Percentiles rank a stretch among this genome's conserved stretches.
Conservation (phyloP, 2,888 invertebrate species). For the Galerucella nymphaeae region DNA sequence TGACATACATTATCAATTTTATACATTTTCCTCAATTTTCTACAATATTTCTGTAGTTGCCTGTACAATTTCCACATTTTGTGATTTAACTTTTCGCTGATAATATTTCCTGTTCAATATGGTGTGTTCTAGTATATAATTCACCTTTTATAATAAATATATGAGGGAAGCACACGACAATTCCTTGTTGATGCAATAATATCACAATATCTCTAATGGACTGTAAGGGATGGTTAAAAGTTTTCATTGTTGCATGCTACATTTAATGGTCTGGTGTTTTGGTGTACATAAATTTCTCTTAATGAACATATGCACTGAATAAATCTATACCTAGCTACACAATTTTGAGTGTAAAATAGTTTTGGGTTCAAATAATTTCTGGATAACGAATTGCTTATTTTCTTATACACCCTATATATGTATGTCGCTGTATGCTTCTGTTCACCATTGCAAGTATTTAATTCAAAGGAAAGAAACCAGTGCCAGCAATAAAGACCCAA, state of each 20-base stretch:
- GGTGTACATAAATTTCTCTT: conserved; percentile 16
- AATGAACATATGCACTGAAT: conserved; percentile 19
- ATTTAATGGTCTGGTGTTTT: conserved; percentile 25
- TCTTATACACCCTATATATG: neutral
- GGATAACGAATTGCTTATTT: too few species aligned
- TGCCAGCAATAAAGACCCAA: conserved; percentile 28
- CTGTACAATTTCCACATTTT: neutral
- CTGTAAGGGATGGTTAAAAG: conserved; percentile 33
- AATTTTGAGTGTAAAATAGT: too few species aligned
- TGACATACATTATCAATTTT: neutral
- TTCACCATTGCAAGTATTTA: conserved; percentile 3
- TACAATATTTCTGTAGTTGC: too few species aligned
- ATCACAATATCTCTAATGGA: conserved; percentile 47
- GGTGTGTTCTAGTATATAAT: neutral
- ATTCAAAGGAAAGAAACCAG: conserved; percentile 27
- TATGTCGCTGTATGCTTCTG: neutral
- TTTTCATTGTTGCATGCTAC: conserved; percentile 41
- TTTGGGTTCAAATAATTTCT: too few species aligned
- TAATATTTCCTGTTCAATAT: neutral
- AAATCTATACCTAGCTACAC: neutral
- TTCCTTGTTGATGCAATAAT: conserved; percentile 44
- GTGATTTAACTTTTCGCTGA: too few species aligned
- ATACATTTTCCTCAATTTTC: too few species aligned
- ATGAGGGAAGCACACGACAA: conserved; percentile 14
- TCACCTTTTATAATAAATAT: conserved; percentile 4